phyloP scores from a whole-genome alignment of 2,888 invertebrate genomes.

The Cheilosia pagana region DNA sequence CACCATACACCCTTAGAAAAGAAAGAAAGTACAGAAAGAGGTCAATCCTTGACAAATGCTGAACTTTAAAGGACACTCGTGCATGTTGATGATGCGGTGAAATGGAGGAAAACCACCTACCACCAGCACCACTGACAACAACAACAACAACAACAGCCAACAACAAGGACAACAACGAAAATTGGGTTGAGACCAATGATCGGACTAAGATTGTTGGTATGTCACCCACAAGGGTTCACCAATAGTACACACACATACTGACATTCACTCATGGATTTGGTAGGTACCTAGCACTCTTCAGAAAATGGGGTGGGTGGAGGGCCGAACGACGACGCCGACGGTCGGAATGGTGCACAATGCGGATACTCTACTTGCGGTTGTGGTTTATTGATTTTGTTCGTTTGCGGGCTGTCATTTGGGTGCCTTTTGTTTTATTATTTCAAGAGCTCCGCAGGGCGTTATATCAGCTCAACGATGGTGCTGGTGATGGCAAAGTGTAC shows the following conservation, averaged over 20 bases:
- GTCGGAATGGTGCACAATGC: conserved; percentile 61
- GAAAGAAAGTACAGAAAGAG: conserved; percentile 55
- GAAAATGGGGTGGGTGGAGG: neutral
- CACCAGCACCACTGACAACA: conserved; percentile 10
- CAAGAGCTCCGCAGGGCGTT: conserved; percentile 58
- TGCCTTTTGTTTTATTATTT: conserved; percentile 74
- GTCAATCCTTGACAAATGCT: conserved; percentile 74
- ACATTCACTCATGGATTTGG: conserved; percentile 10
- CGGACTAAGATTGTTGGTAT: conserved; percentile 72
- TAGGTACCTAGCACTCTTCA: conserved; percentile 1
- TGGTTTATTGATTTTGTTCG: conserved; percentile 74
- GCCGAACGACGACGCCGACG: neutral
- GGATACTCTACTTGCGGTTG: conserved; percentile 55
- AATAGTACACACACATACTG: conserved; percentile 8
- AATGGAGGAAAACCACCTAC: conserved; percentile 62
- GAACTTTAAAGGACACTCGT: conserved; percentile 74
- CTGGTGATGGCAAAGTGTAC: conserved; percentile 28
- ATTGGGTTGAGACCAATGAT: conserved; percentile 73
- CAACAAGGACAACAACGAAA: conserved; percentile 35
- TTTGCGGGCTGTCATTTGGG: conserved; percentile 71
- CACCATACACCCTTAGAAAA: conserved; percentile 14
- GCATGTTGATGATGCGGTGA: conserved; percentile 75
- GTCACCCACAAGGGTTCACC: conserved; percentile 68
- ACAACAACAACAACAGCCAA: conserved; percentile 15
- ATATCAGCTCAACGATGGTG: conserved; percentile 33